These are phyloP conservation scores for Eriosoma lanigerum DNA, from an alignment of 1,140 invertebrate species.

Conservation along the genomic window DNA sequence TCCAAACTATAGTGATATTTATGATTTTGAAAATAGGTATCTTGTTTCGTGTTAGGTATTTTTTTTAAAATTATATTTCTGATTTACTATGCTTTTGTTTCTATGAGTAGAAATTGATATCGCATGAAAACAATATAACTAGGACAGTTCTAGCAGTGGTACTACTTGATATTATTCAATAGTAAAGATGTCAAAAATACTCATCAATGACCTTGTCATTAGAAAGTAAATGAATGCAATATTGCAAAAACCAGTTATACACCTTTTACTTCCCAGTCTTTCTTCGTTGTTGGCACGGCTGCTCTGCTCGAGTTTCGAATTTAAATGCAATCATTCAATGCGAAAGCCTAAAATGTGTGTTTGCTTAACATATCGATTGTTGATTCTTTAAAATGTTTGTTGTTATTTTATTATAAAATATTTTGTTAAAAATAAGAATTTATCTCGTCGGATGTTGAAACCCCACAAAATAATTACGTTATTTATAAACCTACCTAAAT, in stretches of 20 bases:
- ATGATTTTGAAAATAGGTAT: too few relatives aligned
- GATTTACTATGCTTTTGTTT: not conserved
- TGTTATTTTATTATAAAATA: not conserved
- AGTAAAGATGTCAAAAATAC: not conserved
- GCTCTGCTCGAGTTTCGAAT: not conserved
- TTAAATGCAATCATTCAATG: not conserved
- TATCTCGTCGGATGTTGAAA: constrained; percentile 2
- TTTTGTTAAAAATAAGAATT: not conserved
- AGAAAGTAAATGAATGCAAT: not conserved
- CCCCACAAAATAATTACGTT: constrained; percentile 6
- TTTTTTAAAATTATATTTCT: too few relatives aligned
- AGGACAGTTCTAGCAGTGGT: too few relatives aligned
- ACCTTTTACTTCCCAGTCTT: constrained; percentile 26
- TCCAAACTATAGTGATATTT: too few relatives aligned
- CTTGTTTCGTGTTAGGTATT: too few relatives aligned
- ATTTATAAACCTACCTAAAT: constrained; percentile 3
- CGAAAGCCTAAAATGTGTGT: too few relatives aligned
- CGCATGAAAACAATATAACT: too few relatives aligned
- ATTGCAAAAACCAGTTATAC: constrained; percentile 17
- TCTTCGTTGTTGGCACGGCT: not conserved
- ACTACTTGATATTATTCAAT: constrained; percentile 13
- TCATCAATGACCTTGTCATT: constrained; percentile 24
- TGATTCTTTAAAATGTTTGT: not conserved
- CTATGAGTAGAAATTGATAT: not conserved
- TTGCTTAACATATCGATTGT: not conserved